These are phyloP conservation scores for Tapirus terrestris DNA, from an alignment of 2,113 vertebrate genomes.

Conservation along the genomic window DNA sequence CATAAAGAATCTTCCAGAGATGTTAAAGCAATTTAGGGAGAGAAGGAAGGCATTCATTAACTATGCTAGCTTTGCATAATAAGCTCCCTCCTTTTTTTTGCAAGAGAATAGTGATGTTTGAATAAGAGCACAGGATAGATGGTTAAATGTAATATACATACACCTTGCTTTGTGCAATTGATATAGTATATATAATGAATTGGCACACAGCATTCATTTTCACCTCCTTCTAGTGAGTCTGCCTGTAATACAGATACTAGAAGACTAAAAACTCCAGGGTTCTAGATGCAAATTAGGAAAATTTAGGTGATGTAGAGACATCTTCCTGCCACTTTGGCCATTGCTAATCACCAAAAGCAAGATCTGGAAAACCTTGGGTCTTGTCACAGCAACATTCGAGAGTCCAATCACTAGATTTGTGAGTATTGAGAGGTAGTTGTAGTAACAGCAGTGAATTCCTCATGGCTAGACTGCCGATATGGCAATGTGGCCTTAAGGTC, in stretches of 20 bases:
- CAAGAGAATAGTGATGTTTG: constrained; percentile 50
- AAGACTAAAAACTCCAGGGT: neutral
- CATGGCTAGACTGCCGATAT: neutral
- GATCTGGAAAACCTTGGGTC: neutral
- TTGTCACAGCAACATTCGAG: constrained; percentile 2
- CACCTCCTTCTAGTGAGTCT: neutral
- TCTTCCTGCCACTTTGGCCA: neutral
- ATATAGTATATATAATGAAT: neutral
- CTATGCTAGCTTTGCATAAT: constrained; percentile 61
- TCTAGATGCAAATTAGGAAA: constrained; percentile 5
- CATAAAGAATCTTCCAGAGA: constrained; percentile 54
- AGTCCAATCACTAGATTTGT: neutral
- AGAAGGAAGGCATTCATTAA: neutral
- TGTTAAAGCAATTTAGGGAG: constrained; percentile 67
- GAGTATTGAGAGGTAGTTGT: neutral
- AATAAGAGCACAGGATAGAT: neutral
- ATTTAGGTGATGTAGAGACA: neutral
- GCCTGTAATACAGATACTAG: neutral
- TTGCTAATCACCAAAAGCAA: neutral
- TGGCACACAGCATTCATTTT: neutral
- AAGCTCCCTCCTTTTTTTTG: constrained; percentile 14
- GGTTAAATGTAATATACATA: neutral
- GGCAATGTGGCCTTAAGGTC: neutral
- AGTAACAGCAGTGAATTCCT: neutral
- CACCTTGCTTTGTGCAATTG: neutral